Evolutionary conservation across 1,140 invertebrate genomes (phyloP).

Genomic region (Heliconius eleuchia): DNA sequence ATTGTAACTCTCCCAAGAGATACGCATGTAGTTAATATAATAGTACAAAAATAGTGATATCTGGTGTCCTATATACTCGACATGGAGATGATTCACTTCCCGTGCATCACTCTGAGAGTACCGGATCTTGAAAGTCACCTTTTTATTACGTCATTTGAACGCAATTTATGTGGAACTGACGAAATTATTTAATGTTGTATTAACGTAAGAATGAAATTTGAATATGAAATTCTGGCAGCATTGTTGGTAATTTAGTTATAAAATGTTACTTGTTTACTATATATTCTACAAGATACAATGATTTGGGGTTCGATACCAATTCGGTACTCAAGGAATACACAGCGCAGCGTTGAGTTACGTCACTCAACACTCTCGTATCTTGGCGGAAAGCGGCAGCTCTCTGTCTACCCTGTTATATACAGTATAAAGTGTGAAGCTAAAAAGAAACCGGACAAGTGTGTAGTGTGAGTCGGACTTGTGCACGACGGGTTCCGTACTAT

Average conservation of each 20-base stretch:
- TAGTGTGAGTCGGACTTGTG: no score
- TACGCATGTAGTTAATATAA: background rate
- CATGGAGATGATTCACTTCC: slow-evolving; percentile 51
- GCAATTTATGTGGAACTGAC: background rate
- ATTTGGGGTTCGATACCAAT: no score
- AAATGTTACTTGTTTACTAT: no score
- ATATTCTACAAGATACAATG: no score
- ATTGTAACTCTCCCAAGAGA: background rate
- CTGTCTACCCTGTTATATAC: no score
- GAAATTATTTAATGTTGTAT: background rate
- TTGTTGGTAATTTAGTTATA: background rate
- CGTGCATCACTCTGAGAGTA: slow-evolving; percentile 47
- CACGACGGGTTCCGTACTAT: no score
- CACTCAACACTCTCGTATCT: no score
- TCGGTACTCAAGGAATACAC: no score
- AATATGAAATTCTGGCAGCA: background rate
- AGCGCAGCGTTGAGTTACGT: no score
- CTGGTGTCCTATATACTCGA: slow-evolving; percentile 5
- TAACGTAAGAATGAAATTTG: background rate
- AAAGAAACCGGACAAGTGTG: no score
- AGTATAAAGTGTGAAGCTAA: no score
- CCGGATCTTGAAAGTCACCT: slow-evolving; percentile 55
- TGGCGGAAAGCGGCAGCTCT: no score
- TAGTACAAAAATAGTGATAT: background rate
- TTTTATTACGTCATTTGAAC: slow-evolving; percentile 30